Conservation (phyloP, 2,113 vertebrate genomes). For the Cichladusa arquata region DNA sequence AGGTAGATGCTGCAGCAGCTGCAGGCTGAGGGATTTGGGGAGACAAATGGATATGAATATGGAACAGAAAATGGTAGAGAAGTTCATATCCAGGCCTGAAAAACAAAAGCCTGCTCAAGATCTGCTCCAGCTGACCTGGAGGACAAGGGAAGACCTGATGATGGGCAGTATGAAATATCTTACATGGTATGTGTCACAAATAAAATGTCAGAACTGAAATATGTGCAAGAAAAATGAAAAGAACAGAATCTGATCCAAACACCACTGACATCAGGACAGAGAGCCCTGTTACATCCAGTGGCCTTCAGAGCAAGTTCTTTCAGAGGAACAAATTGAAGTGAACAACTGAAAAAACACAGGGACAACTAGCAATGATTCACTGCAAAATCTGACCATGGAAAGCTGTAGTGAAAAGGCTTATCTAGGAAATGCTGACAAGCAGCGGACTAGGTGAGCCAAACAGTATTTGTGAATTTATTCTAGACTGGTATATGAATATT, state of each 20-base stretch:
- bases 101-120: background rate
- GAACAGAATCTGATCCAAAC: background rate
- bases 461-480: constrained; percentile 73
- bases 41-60: background rate
- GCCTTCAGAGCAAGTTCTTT: background rate
- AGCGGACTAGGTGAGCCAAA: constrained; percentile 68
- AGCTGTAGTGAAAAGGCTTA: constrained; percentile 64
- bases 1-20: background rate
- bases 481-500: constrained; percentile 72
- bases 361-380: constrained; percentile 42
- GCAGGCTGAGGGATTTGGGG: background rate
- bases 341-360: constrained; percentile 37
- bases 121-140: background rate
- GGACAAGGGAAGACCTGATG: background rate
- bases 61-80: background rate
- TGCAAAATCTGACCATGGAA: constrained; percentile 65
- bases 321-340: background rate
- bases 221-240: constrained; percentile 55
- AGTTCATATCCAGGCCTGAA: background rate
- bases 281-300: background rate
- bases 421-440: constrained; percentile 72
- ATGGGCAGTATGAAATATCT: constrained; percentile 22
- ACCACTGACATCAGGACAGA: background rate
- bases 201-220: constrained; percentile 61
- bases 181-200: constrained; percentile 55